Conservation (phyloP, 2,888 invertebrate species). For the Sphinx pinastri region DNA sequence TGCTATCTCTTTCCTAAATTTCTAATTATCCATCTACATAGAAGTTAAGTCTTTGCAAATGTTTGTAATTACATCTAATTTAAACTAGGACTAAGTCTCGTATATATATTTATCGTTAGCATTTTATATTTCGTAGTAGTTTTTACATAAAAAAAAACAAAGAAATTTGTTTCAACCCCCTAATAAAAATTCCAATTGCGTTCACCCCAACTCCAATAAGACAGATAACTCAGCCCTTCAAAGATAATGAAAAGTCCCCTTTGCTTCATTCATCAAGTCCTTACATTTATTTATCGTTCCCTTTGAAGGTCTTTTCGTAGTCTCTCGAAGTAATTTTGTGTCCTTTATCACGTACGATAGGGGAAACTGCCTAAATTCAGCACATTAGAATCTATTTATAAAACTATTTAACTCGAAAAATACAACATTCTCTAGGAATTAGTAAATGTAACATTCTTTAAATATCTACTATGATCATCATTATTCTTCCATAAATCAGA, state of each 20-base stretch:
- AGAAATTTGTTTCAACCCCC: not conserved
- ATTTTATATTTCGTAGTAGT: not conserved
- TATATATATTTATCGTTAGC: not conserved
- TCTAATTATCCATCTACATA: too few species aligned
- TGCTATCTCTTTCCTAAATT: too few species aligned
- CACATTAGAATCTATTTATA: not conserved
- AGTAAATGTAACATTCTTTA: not conserved
- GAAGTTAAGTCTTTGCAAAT: too few species aligned
- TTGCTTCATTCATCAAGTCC: conserved; percentile 43
- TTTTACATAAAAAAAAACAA: not conserved
- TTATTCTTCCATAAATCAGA: too few species aligned
- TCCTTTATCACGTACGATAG: not conserved
- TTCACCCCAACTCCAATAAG: not conserved
- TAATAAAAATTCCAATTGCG: conserved; percentile 8
- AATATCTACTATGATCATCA: too few species aligned
- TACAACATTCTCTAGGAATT: not conserved
- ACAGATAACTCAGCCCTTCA: conserved; percentile 14
- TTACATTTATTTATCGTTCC: conserved; percentile 18
- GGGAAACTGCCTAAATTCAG: not conserved
- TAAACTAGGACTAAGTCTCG: too few species aligned
- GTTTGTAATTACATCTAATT: too few species aligned
- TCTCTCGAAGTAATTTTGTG: conserved; percentile 3
- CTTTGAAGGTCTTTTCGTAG: conserved; percentile 5
- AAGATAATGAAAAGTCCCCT: conserved; percentile 45
- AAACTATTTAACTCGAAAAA: not conserved